phyloP scores from a whole-genome alignment of 2,113 vertebrate species.

The Eolophus roseicapilla region DNA sequence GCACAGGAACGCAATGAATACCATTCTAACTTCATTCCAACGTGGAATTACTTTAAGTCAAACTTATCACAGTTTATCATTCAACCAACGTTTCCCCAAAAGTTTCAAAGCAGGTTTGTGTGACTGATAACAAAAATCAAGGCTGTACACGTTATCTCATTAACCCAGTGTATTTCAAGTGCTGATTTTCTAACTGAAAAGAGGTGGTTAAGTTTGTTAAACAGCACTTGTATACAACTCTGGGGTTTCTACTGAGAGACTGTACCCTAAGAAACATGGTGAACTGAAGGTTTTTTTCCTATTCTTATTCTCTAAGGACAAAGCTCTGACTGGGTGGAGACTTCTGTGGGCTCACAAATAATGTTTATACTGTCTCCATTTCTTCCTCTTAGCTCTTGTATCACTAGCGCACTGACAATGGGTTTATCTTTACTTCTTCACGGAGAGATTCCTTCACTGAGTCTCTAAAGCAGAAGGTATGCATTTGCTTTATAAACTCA shows the following conservation, averaged over 20 bases:
- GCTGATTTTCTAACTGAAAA: not conserved
- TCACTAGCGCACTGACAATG: not conserved
- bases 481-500: not conserved
- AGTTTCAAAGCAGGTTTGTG: not conserved
- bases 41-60: not conserved
- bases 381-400: not conserved
- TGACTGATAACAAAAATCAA: not conserved
- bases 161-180: not conserved
- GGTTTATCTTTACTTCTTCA: not conserved
- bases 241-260: not conserved
- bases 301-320: not conserved
- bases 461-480: not conserved
- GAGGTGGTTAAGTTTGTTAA: not conserved
- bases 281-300: not conserved
- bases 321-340: not conserved
- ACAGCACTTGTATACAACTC: not conserved
- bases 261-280: not conserved
- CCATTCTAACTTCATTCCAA: not conserved
- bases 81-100: not conserved
- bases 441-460: not conserved
- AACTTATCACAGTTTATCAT: not conserved
- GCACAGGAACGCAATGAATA: not conserved
- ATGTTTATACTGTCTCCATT: not conserved
- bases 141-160: not conserved
- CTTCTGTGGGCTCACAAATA: not conserved